phyloP scores from a whole-genome alignment of 2,888 invertebrate genomes.

The Epinotia demarniana region DNA sequence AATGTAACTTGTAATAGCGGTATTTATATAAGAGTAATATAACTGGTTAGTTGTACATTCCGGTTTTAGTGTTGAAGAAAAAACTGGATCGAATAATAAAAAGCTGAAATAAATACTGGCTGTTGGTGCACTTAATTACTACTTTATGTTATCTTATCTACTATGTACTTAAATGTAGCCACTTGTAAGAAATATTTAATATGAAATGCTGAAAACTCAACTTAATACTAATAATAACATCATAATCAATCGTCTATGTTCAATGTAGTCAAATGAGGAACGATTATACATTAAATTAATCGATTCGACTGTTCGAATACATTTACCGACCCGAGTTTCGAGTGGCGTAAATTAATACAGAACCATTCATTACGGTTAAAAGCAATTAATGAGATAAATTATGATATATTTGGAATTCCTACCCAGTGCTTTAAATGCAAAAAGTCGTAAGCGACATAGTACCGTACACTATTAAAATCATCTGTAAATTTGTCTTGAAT shows the following conservation, averaged over 20 bases:
- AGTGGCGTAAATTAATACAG: conserved; percentile 55
- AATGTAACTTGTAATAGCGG: conserved; percentile 6
- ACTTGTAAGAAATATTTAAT: not conserved
- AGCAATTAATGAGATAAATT: conserved; percentile 61
- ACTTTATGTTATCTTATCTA: not conserved
- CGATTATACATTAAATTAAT: conserved; percentile 54
- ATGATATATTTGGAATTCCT: conserved; percentile 59
- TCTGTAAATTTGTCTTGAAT: conserved; percentile 3
- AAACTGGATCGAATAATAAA: conserved; percentile 30
- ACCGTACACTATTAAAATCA: not conserved
- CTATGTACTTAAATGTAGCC: not conserved
- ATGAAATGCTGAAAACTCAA: conserved; percentile 1
- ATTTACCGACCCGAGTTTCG: conserved; percentile 50
- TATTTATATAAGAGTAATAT: conserved; percentile 18
- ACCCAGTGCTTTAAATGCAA: not conserved
- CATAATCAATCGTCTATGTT: conserved; percentile 22
- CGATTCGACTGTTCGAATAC: conserved; percentile 51
- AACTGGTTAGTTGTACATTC: conserved; percentile 16
- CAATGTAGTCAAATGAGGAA: conserved; percentile 46
- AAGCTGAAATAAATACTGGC: conserved; percentile 17
- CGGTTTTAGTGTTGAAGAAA: conserved; percentile 12
- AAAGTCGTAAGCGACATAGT: not conserved
- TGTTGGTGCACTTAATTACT: conserved; percentile 4
- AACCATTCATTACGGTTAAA: conserved; percentile 56
- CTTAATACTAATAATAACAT: not conserved